Percentiles rank a stretch among this genome's conserved stretches.
These are phyloP conservation scores for Nasonia oneida DNA, from an alignment of 2,888 invertebrate species.

Conservation along the genomic window DNA sequence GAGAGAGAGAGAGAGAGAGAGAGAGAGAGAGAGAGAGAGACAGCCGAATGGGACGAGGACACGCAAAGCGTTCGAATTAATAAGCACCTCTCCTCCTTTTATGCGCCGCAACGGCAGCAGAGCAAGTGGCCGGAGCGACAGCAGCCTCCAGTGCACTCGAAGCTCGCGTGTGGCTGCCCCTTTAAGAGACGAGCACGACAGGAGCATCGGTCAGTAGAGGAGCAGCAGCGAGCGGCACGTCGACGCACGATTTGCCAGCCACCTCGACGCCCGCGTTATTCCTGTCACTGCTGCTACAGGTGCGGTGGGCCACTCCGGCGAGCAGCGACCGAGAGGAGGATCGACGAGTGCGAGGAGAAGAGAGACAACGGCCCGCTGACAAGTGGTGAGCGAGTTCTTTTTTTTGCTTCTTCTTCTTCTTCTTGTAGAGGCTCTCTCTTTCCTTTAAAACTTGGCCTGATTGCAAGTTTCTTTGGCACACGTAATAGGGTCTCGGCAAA, in stretches of 20 bases:
- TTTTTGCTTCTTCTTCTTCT: not conserved
- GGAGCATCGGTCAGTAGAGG: not conserved
- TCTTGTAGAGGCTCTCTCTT: not conserved
- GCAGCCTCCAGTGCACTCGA: not conserved
- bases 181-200: not conserved
- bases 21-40: not conserved
- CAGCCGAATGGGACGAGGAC: not conserved
- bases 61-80: not conserved
- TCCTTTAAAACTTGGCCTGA: conserved; percentile 33
- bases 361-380: not conserved
- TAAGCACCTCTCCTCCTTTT: not conserved
- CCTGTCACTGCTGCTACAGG: not conserved
- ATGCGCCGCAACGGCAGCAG: not conserved
- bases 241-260: not conserved
- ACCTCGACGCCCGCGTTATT: not conserved
- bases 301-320: not conserved
- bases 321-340: not conserved
- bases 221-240: not conserved
- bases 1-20: no score
- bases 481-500: conserved; percentile 23
- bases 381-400: conserved; percentile 2
- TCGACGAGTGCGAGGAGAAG: not conserved
- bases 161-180: conserved; percentile 8
- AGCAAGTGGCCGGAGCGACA: not conserved
- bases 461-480: conserved; percentile 43